Conservation (phyloP, 2,113 vertebrate genomes). For the Rhineura floridana region DNA sequence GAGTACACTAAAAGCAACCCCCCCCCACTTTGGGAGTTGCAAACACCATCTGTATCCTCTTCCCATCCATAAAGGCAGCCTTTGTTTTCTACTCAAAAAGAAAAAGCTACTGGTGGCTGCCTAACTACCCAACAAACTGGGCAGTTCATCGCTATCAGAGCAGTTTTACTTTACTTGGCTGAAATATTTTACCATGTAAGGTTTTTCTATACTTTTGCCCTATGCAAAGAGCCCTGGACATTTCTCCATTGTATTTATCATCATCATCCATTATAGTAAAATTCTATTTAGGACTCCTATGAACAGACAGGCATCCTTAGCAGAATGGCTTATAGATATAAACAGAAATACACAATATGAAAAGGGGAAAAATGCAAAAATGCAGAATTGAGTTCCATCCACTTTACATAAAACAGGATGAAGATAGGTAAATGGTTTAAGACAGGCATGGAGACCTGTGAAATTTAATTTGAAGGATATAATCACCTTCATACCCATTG, state of each 20-base stretch:
- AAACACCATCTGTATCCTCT: constrained; percentile 77
- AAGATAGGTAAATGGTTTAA: not conserved
- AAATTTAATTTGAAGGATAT: not conserved
- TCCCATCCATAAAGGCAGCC: constrained; percentile 74
- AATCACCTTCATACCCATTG: not conserved
- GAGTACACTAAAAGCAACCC: constrained; percentile 57
- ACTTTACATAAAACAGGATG: not conserved
- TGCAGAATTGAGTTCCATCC: not conserved
- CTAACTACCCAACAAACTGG: constrained; percentile 56
- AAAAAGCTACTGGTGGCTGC: constrained; percentile 64
- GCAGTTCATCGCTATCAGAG: constrained; percentile 34
- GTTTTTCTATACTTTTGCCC: not conserved
- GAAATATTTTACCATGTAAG: not conserved
- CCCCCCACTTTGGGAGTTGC: constrained; percentile 63
- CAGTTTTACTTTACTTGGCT: not conserved
- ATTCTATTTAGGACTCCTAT: too few species aligned
- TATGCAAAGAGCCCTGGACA: not conserved
- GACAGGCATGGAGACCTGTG: not conserved
- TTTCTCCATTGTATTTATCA: not conserved
- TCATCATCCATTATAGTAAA: not conserved
- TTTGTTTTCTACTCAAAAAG: constrained; percentile 64
- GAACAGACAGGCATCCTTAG: not conserved
- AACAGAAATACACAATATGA: not conserved
- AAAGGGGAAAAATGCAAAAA: not conserved
- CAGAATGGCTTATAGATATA: not conserved